A percentile compares a stretch with the other conserved stretches of the same genome.
Evolutionary conservation across 2,113 vertebrate species (phyloP).

Genomic region (Solenodon paradoxus): DNA sequence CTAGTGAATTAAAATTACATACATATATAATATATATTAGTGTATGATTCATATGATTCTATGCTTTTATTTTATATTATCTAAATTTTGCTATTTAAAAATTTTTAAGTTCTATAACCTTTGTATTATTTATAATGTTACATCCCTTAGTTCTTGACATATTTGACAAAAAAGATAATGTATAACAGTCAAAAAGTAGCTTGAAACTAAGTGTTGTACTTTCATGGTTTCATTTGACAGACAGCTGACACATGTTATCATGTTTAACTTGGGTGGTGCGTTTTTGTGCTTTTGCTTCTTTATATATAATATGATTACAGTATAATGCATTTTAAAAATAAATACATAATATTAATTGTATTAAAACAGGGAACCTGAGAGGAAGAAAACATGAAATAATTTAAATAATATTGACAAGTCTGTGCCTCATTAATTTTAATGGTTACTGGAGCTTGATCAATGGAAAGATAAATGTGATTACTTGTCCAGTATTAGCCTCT

Average conservation of each 20-base stretch:
- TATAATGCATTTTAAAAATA: neutral
- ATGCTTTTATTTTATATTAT: neutral
- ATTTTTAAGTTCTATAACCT: neutral
- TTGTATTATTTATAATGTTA: too few species aligned
- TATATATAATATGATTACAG: neutral
- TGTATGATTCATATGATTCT: neutral
- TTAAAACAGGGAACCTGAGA: neutral
- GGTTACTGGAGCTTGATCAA: neutral
- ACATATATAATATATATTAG: neutral
- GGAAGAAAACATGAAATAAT: neutral
- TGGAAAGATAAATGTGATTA: neutral
- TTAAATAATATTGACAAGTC: neutral
- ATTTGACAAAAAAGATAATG: neutral
- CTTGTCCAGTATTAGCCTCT: neutral
- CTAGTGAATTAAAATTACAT: too few species aligned
- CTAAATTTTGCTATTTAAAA: too few species aligned
- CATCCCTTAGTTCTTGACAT: neutral
- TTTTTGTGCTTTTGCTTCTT: neutral
- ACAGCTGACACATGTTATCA: neutral
- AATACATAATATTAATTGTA: neutral
- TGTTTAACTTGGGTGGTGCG: neutral
- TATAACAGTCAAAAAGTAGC: neutral
- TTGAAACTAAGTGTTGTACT: neutral
- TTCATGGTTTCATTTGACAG: neutral
- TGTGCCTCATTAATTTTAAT: neutral